Evolutionary conservation across 2,113 vertebrate species (phyloP).

Genomic region (Misgurnus anguillicaudatus): DNA sequence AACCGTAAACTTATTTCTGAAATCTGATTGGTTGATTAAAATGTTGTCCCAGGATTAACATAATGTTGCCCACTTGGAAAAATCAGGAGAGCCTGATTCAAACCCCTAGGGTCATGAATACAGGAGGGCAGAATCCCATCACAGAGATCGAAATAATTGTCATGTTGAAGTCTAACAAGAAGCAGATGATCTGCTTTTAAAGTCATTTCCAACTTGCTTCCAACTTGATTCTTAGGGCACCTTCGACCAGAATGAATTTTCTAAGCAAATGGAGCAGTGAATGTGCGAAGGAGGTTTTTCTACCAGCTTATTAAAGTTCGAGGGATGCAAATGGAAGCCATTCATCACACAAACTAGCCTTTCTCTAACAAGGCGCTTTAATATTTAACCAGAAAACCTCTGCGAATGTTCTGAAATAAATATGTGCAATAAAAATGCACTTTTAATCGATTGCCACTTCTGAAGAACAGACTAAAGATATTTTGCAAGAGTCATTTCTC

Average conservation of each 20-base stretch:
- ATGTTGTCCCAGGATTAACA: no score
- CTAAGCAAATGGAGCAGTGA: neutral
- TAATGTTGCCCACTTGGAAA: no score
- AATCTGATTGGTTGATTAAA: no score
- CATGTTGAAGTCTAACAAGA: no score
- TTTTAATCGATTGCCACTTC: neutral
- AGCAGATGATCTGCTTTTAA: no score
- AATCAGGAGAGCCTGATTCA: no score
- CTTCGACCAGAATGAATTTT: slow-evolving; percentile 11
- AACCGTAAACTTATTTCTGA: no score
- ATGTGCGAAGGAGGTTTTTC: neutral
- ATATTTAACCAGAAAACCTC: slow-evolving; percentile 3
- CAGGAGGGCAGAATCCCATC: no score
- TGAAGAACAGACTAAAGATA: neutral
- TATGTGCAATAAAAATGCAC: neutral
- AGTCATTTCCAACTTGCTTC: slow-evolving; percentile 5
- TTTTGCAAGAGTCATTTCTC: slow-evolving; percentile 8
- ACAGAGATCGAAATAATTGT: no score
- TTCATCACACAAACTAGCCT: neutral
- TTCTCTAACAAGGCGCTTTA: neutral
- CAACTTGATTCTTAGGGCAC: neutral
- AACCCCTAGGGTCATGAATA: no score
- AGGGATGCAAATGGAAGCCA: neutral
- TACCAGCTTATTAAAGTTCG: neutral
- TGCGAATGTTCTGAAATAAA: slow-evolving; percentile 17